Conservation (phyloP, 2,888 invertebrate genomes). For the Coronaproctus castanopsis region DNA sequence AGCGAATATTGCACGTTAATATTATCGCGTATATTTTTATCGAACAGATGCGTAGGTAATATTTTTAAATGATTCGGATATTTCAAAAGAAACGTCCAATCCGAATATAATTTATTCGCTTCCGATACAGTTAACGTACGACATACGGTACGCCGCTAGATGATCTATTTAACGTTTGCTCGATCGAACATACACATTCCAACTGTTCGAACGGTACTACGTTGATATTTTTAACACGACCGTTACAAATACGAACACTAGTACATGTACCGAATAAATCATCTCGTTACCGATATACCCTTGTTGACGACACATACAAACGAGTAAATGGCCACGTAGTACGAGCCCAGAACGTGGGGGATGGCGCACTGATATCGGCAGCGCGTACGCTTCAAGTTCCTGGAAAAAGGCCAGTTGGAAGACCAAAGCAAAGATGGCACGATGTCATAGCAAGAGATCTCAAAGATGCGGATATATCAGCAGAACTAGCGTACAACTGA, state of each 20-base stretch:
- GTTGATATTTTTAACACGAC: neutral
- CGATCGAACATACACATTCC: neutral
- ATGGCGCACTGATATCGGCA: too few relatives aligned
- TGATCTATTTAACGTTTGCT: neutral
- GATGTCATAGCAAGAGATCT: too few relatives aligned
- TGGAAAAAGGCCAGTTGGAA: too few relatives aligned
- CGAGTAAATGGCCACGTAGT: too few relatives aligned
- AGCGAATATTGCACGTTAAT: neutral
- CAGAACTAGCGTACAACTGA: too few relatives aligned
- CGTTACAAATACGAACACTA: conserved; percentile 2
- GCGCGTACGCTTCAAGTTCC: too few relatives aligned
- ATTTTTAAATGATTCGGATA: neutral
- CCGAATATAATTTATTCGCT: neutral
- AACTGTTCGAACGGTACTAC: conserved; percentile 3
- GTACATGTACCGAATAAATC: conserved; percentile 1
- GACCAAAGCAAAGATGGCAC: too few relatives aligned
- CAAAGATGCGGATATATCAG: too few relatives aligned
- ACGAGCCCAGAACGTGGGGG: too few relatives aligned
- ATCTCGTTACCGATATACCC: conserved; percentile 8
- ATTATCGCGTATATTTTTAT: neutral
- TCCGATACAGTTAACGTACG: neutral
- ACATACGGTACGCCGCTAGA: neutral
- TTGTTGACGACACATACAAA: neutral
- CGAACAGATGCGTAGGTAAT: too few relatives aligned
- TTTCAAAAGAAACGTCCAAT: conserved; percentile 1